phyloP scores from a whole-genome alignment of 2,113 vertebrate genomes.

The Neodon shergylaensis region DNA sequence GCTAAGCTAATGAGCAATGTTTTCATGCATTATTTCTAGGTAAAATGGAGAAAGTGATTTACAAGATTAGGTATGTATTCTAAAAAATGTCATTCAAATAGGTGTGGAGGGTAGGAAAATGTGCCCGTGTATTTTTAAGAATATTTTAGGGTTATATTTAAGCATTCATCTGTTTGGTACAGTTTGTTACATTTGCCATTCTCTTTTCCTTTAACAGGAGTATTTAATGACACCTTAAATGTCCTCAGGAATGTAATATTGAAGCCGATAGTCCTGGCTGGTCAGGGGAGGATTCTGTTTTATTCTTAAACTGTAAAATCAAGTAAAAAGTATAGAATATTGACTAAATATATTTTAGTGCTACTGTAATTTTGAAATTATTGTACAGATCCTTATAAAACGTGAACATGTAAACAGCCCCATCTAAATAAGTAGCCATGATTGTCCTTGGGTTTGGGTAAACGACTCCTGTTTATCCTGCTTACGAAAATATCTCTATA shows the following conservation, averaged over 20 bases:
- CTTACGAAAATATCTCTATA: conserved; percentile 45
- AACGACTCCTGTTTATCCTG: conserved; percentile 20
- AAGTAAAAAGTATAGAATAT: conserved; percentile 22
- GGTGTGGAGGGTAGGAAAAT: neutral
- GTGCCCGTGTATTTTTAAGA: neutral
- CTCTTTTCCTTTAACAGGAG: conserved; percentile 55
- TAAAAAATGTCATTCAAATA: conserved; percentile 42
- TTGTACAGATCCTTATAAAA: neutral
- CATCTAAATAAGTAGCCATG: conserved; percentile 17
- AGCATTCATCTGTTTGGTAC: conserved; percentile 10
- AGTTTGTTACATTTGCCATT: conserved; percentile 47
- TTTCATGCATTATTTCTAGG: neutral
- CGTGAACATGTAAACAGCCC: neutral
- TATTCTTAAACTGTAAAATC: conserved; percentile 46
- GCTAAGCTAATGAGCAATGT: neutral
- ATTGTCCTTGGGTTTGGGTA: neutral
- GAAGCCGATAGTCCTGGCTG: conserved; percentile 24
- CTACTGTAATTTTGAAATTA: conserved; percentile 21
- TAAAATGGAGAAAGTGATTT: neutral
- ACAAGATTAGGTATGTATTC: neutral
- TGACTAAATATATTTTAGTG: neutral
- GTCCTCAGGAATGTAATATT: conserved; percentile 38
- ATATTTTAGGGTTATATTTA: conserved; percentile 10
- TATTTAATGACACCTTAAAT: conserved; percentile 63
- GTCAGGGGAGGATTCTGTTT: conserved; percentile 17